Percentiles rank a stretch among this genome's conserved stretches.
These are phyloP conservation scores for Andrena bucephala DNA, from an alignment of 2,888 invertebrate species.

Conservation along the genomic window DNA sequence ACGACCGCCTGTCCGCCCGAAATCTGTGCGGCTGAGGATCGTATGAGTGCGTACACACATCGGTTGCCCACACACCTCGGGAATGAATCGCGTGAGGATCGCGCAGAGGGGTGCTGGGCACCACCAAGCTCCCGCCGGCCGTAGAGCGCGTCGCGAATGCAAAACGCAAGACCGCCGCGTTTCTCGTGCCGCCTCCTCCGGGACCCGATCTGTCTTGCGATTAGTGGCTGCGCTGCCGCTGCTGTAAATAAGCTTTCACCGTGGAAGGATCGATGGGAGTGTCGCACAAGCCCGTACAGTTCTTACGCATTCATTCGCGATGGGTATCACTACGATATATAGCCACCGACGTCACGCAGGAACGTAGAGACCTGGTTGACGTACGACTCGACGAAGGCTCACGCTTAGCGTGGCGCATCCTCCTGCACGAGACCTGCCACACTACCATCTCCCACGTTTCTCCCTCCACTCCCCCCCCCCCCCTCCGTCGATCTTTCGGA, in stretches of 20 bases:
- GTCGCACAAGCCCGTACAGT: conserved; percentile 28
- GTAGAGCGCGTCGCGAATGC: background rate
- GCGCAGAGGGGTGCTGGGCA: conserved; percentile 28
- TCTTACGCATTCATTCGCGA: conserved; percentile 62
- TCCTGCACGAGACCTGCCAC: conserved; percentile 78
- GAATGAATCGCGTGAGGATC: conserved; percentile 64
- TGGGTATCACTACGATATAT: conserved; percentile 39
- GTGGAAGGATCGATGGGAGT: conserved; percentile 24
- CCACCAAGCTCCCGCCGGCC: background rate
- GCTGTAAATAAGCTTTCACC: conserved; percentile 64
- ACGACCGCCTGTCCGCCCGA: conserved; percentile 81
- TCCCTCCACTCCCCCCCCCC: background rate
- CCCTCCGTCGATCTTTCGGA: conserved; percentile 62
- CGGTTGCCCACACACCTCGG: conserved; percentile 62
- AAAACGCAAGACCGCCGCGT: background rate
- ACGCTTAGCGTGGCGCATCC: conserved; percentile 72
- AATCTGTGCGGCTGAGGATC: conserved; percentile 57
- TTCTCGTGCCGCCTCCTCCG: conserved; percentile 16
- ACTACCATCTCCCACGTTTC: conserved; percentile 57
- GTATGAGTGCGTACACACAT: conserved; percentile 65
- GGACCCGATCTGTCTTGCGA: conserved; percentile 23
- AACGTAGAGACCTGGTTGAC: conserved; percentile 72
- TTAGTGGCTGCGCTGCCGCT: conserved; percentile 26
- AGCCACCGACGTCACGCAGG: conserved; percentile 64
- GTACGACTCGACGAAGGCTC: conserved; percentile 63